Base-by-base conservation (phyloP, 2,888 invertebrate genomes). In the Eristalinus sepulchralis region DNA sequence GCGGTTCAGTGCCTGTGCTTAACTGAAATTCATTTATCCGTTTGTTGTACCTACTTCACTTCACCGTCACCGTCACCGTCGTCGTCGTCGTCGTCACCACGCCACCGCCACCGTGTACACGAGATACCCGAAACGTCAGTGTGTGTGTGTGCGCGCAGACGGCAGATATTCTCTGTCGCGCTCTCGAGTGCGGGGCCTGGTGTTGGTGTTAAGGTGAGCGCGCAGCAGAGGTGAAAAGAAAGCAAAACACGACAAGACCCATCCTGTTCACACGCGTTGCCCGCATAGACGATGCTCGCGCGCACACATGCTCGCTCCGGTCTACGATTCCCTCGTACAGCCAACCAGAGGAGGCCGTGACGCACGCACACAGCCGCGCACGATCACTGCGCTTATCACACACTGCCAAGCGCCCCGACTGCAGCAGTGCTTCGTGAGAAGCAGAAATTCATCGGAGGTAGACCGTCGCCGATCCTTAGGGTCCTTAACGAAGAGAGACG, bases 1-100 rank as follows among this genome's bases (percentile, higher is more conserved):
- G 92, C 92, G 92, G 91, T 91, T 92, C 92, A 91, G 91, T 91
- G 93, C 92, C 91, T 91, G 90, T 90, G 91, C 91, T 91, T 91
- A 91, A 93, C 92, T 93, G 92, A 92, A 91, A 90, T 90, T 89
- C 90, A 90, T 90, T 90, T 90, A 89, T 90, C 91, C 91, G 91
- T 91, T 90, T 89, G 89, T 90, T 90, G 89, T 90, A 89, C 90
- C 90, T 90, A 89, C 90, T 90, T 90, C 90, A 90, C 76, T 83
- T 82, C 75, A 64, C 86, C 82, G 86, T 78, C 78, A 86, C 81
- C 72, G 72, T 33, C 33, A 62, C 33, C 27, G 57, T 1, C 57
- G 59, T 31, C 53, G 24, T 34, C 82, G 86, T 78, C 78, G 82
- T 75, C 72, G 72, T 33, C 33, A 62, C 33, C 27, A 17, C 53